These are phyloP conservation scores for Oncorhynchus keta DNA, from an alignment of 2,113 vertebrate species.

Conservation along the genomic window DNA sequence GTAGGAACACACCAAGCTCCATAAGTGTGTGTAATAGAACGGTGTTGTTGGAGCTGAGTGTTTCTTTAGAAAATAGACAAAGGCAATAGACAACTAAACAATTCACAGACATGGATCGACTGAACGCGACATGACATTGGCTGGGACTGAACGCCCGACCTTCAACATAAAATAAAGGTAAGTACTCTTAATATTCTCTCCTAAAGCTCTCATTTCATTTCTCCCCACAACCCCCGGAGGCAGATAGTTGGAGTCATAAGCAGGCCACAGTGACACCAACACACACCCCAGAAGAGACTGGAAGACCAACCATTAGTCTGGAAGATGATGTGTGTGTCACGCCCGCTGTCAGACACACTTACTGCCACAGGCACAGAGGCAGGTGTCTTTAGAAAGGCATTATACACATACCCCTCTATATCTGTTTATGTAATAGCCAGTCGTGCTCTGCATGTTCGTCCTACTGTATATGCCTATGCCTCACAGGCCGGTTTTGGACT, in stretches of 20 bases:
- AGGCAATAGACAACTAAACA: too few relatives aligned
- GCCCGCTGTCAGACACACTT: slow-evolving; percentile 15
- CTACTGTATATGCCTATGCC: not conserved
- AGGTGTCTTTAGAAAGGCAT: slow-evolving; percentile 42
- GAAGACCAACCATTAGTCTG: not conserved
- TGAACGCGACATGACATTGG: too few relatives aligned
- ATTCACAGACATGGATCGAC: too few relatives aligned
- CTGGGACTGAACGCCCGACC: too few relatives aligned
- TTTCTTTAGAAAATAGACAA: not conserved
- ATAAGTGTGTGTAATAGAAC: not conserved
- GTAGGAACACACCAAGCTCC: not conserved
- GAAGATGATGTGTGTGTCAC: slow-evolving; percentile 7
- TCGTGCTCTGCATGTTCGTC: slow-evolving; percentile 10
- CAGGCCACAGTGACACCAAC: not conserved
- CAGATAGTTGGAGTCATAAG: not conserved
- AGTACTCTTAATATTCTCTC: not conserved
- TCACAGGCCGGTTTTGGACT: not conserved
- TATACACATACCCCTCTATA: slow-evolving; percentile 18
- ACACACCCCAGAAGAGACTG: slow-evolving; percentile 2
- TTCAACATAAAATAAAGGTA: not conserved
- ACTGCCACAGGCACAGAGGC: not conserved
- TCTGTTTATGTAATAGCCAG: slow-evolving; percentile 27
- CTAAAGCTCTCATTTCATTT: not conserved
- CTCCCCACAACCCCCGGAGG: not conserved
- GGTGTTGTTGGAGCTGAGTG: not conserved